Conservation (phyloP, 2,888 invertebrate genomes). For the Onchidella celtica region DNA sequence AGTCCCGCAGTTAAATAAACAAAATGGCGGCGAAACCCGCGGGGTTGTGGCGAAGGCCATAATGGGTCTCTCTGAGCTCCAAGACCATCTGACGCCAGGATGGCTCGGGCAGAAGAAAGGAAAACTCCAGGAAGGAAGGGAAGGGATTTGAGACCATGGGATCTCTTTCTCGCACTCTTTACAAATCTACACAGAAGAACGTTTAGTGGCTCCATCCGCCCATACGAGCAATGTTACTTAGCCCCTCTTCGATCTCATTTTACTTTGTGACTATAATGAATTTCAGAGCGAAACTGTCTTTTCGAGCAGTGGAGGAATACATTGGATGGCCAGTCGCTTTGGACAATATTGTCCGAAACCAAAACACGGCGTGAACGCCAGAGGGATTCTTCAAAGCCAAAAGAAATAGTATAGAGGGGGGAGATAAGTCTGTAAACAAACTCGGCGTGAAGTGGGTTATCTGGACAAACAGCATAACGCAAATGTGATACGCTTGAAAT, state of each 20-base stretch:
- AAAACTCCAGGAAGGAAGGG: neutral
- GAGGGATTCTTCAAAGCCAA: no score
- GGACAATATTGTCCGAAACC: no score
- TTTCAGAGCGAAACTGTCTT: no score
- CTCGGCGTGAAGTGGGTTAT: neutral
- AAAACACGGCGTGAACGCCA: no score
- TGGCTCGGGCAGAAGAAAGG: conserved; percentile 16
- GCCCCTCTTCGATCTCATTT: neutral
- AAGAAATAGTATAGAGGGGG: neutral
- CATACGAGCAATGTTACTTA: neutral
- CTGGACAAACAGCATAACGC: neutral
- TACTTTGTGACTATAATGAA: neutral
- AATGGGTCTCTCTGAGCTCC: neutral
- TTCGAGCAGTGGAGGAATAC: no score
- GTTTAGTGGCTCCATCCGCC: neutral
- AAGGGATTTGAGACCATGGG: neutral
- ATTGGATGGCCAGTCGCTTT: no score
- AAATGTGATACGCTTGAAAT: neutral
- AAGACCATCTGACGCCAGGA: neutral
- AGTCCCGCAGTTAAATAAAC: conserved; percentile 30
- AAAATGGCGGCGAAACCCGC: conserved; percentile 31
- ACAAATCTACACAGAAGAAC: neutral
- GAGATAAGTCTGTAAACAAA: neutral
- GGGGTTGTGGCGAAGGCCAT: neutral
- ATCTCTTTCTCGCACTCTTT: neutral